Evolutionary conservation across 2,888 invertebrate species (phyloP).

Genomic region (Synanthedon andrenaeformis): DNA sequence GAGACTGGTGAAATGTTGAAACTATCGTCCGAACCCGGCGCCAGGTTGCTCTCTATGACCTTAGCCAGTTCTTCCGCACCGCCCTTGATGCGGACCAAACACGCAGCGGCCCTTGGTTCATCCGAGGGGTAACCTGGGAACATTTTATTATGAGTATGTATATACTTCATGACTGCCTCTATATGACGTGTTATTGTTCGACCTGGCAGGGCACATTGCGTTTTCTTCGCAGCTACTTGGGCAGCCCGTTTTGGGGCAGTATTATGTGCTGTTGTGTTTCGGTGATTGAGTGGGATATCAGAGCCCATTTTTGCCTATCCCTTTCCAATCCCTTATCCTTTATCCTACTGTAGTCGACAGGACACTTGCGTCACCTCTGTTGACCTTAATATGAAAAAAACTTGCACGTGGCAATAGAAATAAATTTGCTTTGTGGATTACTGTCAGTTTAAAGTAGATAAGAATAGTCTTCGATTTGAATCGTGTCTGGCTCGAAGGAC

Average conservation of each 20-base stretch:
- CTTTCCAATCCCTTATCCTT: too few relatives aligned
- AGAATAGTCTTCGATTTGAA: neutral
- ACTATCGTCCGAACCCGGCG: constrained; percentile 45
- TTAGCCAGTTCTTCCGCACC: constrained; percentile 29
- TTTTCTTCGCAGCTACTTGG: neutral
- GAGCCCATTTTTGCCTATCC: too few relatives aligned
- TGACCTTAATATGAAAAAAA: too few relatives aligned
- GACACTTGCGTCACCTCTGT: too few relatives aligned
- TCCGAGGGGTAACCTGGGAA: constrained; percentile 37
- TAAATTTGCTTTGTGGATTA: too few relatives aligned
- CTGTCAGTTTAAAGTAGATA: too few relatives aligned
- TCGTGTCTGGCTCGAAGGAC: constrained; percentile 27
- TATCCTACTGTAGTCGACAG: too few relatives aligned
- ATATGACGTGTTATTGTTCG: neutral
- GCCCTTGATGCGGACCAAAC: constrained; percentile 38
- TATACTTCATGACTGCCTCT: neutral
- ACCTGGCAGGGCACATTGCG: neutral
- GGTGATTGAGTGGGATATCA: too few relatives aligned
- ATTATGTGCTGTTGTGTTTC: neutral
- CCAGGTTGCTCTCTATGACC: constrained; percentile 39
- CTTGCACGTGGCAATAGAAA: too few relatives aligned
- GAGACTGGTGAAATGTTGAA: constrained; percentile 53
- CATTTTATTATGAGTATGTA: neutral
- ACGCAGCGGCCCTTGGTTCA: constrained; percentile 35
- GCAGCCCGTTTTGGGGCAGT: too few relatives aligned